Conservation (phyloP, 2,888 invertebrate genomes). For the Antitype chi region DNA sequence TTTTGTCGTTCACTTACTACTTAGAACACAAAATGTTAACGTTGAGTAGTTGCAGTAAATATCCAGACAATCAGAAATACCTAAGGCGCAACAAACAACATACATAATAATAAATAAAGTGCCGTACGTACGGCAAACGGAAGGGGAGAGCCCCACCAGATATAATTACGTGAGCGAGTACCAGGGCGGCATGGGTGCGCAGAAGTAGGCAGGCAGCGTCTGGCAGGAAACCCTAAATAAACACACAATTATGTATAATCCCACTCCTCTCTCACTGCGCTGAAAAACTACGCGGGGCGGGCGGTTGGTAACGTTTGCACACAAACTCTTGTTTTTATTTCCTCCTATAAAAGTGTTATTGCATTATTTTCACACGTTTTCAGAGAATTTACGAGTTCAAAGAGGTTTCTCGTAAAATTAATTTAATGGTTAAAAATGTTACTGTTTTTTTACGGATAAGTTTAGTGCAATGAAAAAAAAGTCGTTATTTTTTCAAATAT, state of each 20-base stretch:
- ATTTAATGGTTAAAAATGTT: constrained; percentile 18
- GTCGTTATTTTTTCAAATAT: not conserved
- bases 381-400: constrained; percentile 30
- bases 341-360: constrained; percentile 48
- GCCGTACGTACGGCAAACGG: constrained; percentile 44
- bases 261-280: constrained; percentile 76
- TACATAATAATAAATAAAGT: constrained; percentile 31
- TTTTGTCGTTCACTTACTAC: constrained; percentile 5
- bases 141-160: constrained; percentile 67
- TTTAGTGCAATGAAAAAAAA: constrained; percentile 8
- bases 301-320: constrained; percentile 70
- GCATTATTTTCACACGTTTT: constrained; percentile 53
- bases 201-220: constrained; percentile 71
- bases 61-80: constrained; percentile 49
- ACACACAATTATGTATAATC: constrained; percentile 81
- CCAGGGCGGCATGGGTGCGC: constrained; percentile 75
- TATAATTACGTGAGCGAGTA: constrained; percentile 80
- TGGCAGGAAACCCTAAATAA: constrained; percentile 84
- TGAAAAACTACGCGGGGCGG: constrained; percentile 77
- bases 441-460: not conserved
- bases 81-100: constrained; percentile 50
- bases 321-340: constrained; percentile 52
- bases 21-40: not conserved
- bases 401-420: constrained; percentile 31
- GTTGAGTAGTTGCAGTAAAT: constrained; percentile 26